Conservation (phyloP, 2,888 invertebrate species). For the Shargacucullia verbasci region DNA sequence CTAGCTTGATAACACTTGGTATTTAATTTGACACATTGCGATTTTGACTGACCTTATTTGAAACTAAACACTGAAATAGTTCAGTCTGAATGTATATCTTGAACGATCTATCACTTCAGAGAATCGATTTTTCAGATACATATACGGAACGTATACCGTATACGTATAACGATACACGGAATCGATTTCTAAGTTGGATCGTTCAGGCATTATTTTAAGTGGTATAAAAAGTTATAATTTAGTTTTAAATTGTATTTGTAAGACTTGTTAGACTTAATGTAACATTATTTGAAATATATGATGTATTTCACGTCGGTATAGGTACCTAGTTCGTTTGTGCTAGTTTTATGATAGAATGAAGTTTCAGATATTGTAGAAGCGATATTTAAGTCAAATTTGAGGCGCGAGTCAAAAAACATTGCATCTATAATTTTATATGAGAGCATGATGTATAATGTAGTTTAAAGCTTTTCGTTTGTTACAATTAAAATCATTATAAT, state of each 20-base stretch:
- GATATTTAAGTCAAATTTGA: slow-evolving; percentile 27
- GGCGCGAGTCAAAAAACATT: slow-evolving; percentile 27
- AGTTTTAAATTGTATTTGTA: slow-evolving; percentile 48
- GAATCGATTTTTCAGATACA: too few species aligned
- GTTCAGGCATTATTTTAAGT: slow-evolving; percentile 40
- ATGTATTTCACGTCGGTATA: slow-evolving; percentile 34
- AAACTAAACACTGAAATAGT: too few species aligned
- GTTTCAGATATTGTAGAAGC: slow-evolving; percentile 28
- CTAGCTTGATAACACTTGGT: slow-evolving; percentile 8
- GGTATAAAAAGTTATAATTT: slow-evolving; percentile 42
- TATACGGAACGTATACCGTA: slow-evolving; percentile 7
- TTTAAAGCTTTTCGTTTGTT: slow-evolving; percentile 59
- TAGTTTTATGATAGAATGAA: slow-evolving; percentile 36
- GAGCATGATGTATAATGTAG: slow-evolving; percentile 46
- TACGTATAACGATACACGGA: slow-evolving; percentile 11
- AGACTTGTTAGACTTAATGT: slow-evolving; percentile 53
- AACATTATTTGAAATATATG: slow-evolving; percentile 42
- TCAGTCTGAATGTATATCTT: too few species aligned
- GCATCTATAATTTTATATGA: slow-evolving; percentile 29
- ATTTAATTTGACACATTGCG: slow-evolving; percentile 13
- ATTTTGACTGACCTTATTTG: slow-evolving; percentile 19
- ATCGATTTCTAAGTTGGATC: slow-evolving; percentile 25
- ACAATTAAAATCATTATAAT: slow-evolving; percentile 57
- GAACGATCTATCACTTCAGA: slow-evolving; percentile 23
- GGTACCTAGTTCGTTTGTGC: slow-evolving; percentile 44